Conservation (phyloP, 92 coral and sea anemone species). For the Bergia sp. region DNA sequence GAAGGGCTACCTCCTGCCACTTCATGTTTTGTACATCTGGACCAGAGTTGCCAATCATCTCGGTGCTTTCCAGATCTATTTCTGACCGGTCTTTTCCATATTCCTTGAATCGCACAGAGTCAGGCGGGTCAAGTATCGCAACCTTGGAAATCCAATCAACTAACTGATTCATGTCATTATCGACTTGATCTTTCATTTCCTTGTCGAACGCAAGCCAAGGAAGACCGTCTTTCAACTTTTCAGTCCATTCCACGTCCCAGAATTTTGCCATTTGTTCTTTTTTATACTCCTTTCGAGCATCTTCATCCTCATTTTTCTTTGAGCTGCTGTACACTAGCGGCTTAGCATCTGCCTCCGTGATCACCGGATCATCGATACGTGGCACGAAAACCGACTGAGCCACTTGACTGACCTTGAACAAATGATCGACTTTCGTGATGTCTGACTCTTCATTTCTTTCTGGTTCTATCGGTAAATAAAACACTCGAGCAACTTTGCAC, state of each 20-base stretch:
- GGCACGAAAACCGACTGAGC: constrained; percentile 63
- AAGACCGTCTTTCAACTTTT: constrained; percentile 36
- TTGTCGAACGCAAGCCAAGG: constrained; percentile 71
- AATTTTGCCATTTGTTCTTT: background rate
- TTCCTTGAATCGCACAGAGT: constrained; percentile 13
- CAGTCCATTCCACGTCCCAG: background rate
- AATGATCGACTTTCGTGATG: constrained; percentile 49
- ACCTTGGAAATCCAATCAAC: constrained; percentile 74
- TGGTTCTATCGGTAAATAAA: constrained; percentile 63
- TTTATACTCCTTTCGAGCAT: background rate
- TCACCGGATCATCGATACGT: constrained; percentile 39
- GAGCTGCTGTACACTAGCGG: background rate
- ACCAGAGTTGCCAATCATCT: background rate
- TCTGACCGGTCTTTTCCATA: background rate
- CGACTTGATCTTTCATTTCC: constrained; percentile 49
- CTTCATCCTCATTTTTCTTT: background rate
- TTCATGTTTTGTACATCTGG: background rate
- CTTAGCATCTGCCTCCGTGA: background rate
- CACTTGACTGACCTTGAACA: constrained; percentile 64
- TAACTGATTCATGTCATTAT: constrained; percentile 40
- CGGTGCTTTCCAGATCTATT: background rate
- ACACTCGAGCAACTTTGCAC: constrained; percentile 60
- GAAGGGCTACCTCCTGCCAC: constrained; percentile 58
- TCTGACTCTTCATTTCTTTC: constrained; percentile 45
- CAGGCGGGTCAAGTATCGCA: constrained; percentile 38